Evolutionary conservation across 2,797 vertebrate species (phyloP), one percentile per base, ranked within the genome.

Genomic region (Scleropages formosus): DNA sequence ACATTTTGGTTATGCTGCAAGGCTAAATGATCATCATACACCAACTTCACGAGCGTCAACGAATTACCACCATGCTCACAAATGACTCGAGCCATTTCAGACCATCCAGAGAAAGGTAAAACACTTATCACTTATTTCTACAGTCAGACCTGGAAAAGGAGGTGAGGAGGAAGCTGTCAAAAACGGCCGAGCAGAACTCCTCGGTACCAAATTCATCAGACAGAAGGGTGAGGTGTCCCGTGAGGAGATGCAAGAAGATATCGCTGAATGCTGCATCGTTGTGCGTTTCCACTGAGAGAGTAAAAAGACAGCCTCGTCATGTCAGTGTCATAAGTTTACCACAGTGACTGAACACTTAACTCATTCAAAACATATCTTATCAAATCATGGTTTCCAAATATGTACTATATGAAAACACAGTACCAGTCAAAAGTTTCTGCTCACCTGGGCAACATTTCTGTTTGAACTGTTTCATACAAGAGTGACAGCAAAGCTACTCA

Each of bases 171-270:
- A 99, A 99, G 78, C 93, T 89, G 1, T 99, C 95, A 0, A 98
- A 99, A 9, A 99, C 92, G 0, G 93, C 92, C 0, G 88, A 90
- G 77, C 96, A 98, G 84, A 99, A 98, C 47, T 98, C 98, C 70
- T 98, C 96, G 0, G 95, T 87, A 1, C 93, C 90, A 62, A 99
- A 98, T 78, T 99, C 97, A 0, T 99, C 96, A 0, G 94, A 94
- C 39, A 99, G 91, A 76, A 99, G 90, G 0, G 95, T 97, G 79
- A 99, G 91, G 85, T 95, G 96, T 49, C 95, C 95, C 0, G 92
- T 97, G 70, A 99, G 92, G 75, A 99, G 88, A 83, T 99, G 98
- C 20, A 99, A 93, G 86, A 99, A 99, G 82, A 98, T 95, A 82
- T 99, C 98, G 0, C 96, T 87, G 20, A 98, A 97, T 31, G 94